Evolutionary conservation across 2,113 vertebrate genomes (phyloP), one percentile per base, ranked within the genome.

Genomic region (Tetraodon nigroviridis): DNA sequence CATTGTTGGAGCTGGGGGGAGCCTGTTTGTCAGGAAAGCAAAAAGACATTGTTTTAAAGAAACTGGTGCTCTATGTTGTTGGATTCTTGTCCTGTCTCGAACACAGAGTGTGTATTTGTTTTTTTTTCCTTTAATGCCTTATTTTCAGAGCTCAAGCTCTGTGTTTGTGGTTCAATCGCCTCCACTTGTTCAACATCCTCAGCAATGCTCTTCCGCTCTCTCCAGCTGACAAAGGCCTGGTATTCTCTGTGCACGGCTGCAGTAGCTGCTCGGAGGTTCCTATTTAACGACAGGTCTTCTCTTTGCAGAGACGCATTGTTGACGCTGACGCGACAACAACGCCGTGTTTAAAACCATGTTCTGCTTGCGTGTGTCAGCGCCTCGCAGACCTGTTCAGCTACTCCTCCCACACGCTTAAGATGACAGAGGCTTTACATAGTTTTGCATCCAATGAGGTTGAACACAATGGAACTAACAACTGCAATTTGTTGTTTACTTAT

Each of bases 201-300:
- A 72, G 67, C 14, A 44, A 4, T 64, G 69, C 51, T 72, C 67
- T 71, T 64, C 54, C 63, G 68, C 61, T 47, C 71, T 81, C 71
- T 78, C 58, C 65, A 61, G 55, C 64, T 80, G 78, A 83, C 40
- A 17, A 71, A 44, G 46, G 54, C 32, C 32, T 37, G 32, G 32
- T 37, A 37, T 37, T 37, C 6, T 37, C 32, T 37, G 32, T 8
- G 12, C 32, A 37, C 32, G 11, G 10, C 32, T 37, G 32, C 12
- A 37, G 32, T 8, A 1, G 32, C 52, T 15, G 37, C 64, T 15
- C 24, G 42, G 49, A 60, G 59, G 40, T 61, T 69, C 21, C 55
- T 48, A 47, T 66, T 64, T 55, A 44, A 21, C 19, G 51, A 60
- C 7, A 19, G 55, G 48, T 22, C 42, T 17, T 16, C 42, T 44